Conservation (phyloP, 2,113 vertebrate genomes). For the Benthochromis sp. region DNA sequence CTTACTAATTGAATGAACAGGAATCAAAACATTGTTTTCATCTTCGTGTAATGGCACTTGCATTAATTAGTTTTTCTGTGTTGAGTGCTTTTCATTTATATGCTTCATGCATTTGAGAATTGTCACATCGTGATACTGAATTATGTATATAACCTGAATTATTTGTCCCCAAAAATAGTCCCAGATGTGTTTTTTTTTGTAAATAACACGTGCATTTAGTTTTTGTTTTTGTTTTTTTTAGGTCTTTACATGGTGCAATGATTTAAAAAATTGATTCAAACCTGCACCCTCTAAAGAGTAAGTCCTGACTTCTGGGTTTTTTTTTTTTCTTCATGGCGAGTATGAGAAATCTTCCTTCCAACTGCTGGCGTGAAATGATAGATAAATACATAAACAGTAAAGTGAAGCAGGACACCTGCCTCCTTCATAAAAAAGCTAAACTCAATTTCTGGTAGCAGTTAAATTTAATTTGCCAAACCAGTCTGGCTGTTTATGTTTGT, state of each 20-base stretch:
- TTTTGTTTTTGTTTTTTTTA: accelerated
- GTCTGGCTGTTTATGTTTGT: background rate
- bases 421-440: background rate
- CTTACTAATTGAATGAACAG: background rate
- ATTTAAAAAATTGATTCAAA: background rate
- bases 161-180: background rate
- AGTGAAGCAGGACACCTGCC: background rate
- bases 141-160: background rate
- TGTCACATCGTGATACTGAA: background rate
- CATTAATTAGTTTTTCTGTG: background rate
- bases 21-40: background rate
- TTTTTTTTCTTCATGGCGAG: background rate
- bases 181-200: background rate
- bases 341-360: background rate
- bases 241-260: background rate
- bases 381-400: background rate
- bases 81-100: background rate
- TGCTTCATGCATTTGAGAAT: background rate
- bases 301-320: background rate
- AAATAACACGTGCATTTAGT: background rate
- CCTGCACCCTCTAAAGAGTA: background rate
- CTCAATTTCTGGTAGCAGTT: background rate
- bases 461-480: background rate
- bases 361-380: background rate
- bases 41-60: background rate